Evolutionary conservation across 2,888 invertebrate species (phyloP).

Genomic region (Troides aeacus): DNA sequence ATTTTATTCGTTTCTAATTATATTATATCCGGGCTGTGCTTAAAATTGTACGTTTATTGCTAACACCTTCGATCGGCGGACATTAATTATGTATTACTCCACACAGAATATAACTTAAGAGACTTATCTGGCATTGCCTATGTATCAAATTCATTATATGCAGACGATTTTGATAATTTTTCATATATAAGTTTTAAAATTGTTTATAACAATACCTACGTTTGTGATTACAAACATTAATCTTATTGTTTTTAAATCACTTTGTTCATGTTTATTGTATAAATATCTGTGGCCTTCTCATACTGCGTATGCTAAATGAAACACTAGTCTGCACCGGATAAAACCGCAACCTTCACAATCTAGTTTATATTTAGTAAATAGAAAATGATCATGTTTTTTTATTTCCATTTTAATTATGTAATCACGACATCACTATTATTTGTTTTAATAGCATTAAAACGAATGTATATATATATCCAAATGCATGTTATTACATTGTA

Average conservation of each 20-base stretch:
- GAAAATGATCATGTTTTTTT: background rate
- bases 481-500: no score
- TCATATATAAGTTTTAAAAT: background rate
- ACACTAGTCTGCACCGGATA: background rate
- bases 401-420: background rate
- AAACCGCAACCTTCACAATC: constrained; percentile 10
- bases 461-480: no score
- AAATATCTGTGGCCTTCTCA: constrained; percentile 9
- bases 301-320: constrained; percentile 1
- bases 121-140: no score
- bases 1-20: constrained; percentile 38
- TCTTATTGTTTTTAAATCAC: background rate
- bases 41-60: constrained; percentile 31
- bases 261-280: constrained; percentile 5
- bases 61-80: constrained; percentile 32
- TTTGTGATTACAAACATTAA: background rate
- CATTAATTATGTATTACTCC: constrained; percentile 23
- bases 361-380: constrained; percentile 1
- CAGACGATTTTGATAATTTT: no score
- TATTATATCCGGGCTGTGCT: constrained; percentile 26
- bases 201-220: background rate
- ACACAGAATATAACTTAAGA: no score
- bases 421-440: background rate
- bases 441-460: no score
- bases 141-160: no score